phyloP scores from a whole-genome alignment of 2,797 vertebrate species.

The Aldrovandia affinis region DNA sequence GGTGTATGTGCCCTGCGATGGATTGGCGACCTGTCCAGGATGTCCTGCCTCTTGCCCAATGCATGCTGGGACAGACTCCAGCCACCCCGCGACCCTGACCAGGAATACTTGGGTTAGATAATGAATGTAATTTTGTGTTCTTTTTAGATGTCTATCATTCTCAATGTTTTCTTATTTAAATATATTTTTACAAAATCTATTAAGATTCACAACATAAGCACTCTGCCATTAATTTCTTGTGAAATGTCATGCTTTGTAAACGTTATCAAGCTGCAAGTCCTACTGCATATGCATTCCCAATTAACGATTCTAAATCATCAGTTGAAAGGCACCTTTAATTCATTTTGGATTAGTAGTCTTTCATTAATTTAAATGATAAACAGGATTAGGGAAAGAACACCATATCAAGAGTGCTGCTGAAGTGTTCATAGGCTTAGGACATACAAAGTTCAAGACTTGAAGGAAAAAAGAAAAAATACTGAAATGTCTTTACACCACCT shows the following conservation, averaged over 20 bases:
- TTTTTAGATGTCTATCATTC: not conserved
- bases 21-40: too few relatives aligned
- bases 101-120: too few relatives aligned
- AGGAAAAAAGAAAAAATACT: too few relatives aligned
- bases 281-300: not conserved
- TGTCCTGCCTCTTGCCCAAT: too few relatives aligned
- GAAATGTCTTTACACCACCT: too few relatives aligned
- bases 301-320: not conserved
- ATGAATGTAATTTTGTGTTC: not conserved
- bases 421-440: not conserved
- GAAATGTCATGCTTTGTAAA: slow-evolving; percentile 5
- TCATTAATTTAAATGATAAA: not conserved
- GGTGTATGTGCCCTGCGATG: too few relatives aligned
- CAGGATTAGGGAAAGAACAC: not conserved
- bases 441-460: not conserved
- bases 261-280: not conserved
- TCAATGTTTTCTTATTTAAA: not conserved
- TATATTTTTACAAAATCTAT: slow-evolving; percentile 1
- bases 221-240: not conserved
- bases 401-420: not conserved
- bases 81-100: too few relatives aligned
- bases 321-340: slow-evolving; percentile 20
- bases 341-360: not conserved
- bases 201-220: not conserved
- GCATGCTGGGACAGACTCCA: too few relatives aligned